phyloP scores from a whole-genome alignment of 2,888 invertebrate genomes.

The Erannis defoliaria region DNA sequence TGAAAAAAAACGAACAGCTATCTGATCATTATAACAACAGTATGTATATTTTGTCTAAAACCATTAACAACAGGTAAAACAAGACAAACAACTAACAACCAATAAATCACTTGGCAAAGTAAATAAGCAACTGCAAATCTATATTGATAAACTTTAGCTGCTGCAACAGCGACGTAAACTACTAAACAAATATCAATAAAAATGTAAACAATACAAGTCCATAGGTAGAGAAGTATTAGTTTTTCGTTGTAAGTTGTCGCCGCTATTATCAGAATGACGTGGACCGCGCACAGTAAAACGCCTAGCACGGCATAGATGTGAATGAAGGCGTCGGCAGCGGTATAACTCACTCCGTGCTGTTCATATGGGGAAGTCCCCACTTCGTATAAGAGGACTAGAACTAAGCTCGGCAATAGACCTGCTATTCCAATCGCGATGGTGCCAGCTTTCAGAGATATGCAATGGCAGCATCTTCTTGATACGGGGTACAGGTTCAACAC shows the following conservation, averaged over 20 bases:
- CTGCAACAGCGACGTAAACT: constrained; percentile 43
- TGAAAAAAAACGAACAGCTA: constrained; percentile 15
- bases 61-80: constrained; percentile 66
- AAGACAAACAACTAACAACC: constrained; percentile 55
- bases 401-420: constrained; percentile 55
- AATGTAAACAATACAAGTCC: constrained; percentile 58
- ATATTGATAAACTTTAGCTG: constrained; percentile 30
- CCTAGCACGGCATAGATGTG: constrained; percentile 58
- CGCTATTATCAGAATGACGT: constrained; percentile 58
- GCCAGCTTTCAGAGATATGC: constrained; percentile 58
- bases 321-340: constrained; percentile 45
- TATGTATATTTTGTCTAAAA: constrained; percentile 66
- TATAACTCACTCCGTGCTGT: constrained; percentile 40
- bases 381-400: constrained; percentile 50
- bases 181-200: constrained; percentile 53
- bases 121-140: constrained; percentile 43
- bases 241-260: constrained; percentile 60
- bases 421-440: constrained; percentile 57
- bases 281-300: constrained; percentile 53
- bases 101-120: constrained; percentile 50
- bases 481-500: constrained; percentile 47
- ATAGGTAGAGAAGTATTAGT: constrained; percentile 62
- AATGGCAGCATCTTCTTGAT: constrained; percentile 57
- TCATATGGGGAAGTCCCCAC: constrained; percentile 46
- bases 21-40: constrained; percentile 57